A percentile compares a stretch with the other conserved stretches of the same genome.
phyloP scores from a whole-genome alignment of 2,888 invertebrate genomes.

The Escarpia spicata region DNA sequence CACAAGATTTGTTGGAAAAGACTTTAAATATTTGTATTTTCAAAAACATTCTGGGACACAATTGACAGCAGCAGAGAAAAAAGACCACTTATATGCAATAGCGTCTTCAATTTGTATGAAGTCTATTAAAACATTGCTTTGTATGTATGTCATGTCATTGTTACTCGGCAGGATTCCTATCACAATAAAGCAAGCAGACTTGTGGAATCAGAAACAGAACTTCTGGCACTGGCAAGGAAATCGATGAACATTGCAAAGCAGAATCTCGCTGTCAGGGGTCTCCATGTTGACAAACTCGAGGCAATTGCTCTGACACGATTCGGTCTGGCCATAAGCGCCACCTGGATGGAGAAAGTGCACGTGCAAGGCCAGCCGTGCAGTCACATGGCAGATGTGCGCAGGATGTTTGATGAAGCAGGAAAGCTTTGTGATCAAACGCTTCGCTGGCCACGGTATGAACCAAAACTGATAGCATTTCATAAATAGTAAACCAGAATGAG shows the following conservation, averaged over 20 bases:
- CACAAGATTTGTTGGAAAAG: no score
- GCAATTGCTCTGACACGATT: slow-evolving; percentile 45
- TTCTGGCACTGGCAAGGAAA: background rate
- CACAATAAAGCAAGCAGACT: slow-evolving; percentile 17
- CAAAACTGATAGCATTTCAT: background rate
- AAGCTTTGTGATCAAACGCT: slow-evolving; percentile 40
- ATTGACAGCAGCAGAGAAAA: background rate
- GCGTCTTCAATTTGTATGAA: background rate
- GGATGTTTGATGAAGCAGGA: slow-evolving; percentile 43
- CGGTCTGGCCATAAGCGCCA: slow-evolving; percentile 46
- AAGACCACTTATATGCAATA: background rate
- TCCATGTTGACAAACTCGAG: slow-evolving; percentile 41
- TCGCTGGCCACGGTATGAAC: slow-evolving; percentile 44
- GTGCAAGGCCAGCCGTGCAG: slow-evolving; percentile 32
- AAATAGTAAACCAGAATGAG: background rate
- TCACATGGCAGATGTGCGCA: slow-evolving; percentile 25
- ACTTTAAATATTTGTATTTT: background rate
- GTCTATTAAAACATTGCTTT: background rate
- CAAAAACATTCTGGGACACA: background rate
- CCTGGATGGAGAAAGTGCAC: slow-evolving; percentile 39
- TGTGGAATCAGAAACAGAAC: background rate
- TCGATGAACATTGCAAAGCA: background rate
- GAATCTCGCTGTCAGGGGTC: background rate
- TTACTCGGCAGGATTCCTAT: slow-evolving; percentile 32
- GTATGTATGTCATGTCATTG: background rate